Conservation (phyloP, 2,797 vertebrate genomes). For the Calcarius lapponicus region DNA sequence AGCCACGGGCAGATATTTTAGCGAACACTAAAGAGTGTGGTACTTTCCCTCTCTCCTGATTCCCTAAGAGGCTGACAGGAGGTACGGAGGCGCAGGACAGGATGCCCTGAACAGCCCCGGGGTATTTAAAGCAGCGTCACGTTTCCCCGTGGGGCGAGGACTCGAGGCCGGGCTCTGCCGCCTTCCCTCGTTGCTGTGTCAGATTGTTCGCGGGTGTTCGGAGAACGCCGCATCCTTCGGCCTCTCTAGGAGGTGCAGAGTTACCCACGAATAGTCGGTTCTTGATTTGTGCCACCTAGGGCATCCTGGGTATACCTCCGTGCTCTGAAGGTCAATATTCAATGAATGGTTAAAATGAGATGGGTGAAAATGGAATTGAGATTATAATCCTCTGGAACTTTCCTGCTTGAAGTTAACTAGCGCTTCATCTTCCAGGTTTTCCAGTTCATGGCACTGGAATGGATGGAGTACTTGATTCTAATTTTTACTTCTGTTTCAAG, state of each 20-base stretch:
- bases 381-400: neutral
- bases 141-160: accelerated
- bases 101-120: accelerated
- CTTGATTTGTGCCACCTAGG: neutral
- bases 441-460: neutral
- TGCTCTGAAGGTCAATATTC: neutral
- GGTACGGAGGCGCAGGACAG: accelerated
- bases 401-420: neutral
- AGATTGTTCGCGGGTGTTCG: neutral
- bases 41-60: accelerated
- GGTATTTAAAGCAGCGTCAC: accelerated
- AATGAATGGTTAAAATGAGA: neutral
- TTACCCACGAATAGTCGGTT: accelerated
- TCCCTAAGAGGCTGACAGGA: accelerated
- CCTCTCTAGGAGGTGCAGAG: neutral
- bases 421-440: neutral
- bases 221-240: neutral
- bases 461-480: neutral
- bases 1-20: neutral
- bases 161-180: accelerated
- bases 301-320: neutral
- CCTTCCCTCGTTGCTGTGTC: neutral
- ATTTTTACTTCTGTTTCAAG: neutral
- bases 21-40: too few species aligned
- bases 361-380: neutral